Evolutionary conservation across 2,797 vertebrate genomes (phyloP), one percentile per base, ranked within the genome.

Genomic region (Chromis chromis): DNA sequence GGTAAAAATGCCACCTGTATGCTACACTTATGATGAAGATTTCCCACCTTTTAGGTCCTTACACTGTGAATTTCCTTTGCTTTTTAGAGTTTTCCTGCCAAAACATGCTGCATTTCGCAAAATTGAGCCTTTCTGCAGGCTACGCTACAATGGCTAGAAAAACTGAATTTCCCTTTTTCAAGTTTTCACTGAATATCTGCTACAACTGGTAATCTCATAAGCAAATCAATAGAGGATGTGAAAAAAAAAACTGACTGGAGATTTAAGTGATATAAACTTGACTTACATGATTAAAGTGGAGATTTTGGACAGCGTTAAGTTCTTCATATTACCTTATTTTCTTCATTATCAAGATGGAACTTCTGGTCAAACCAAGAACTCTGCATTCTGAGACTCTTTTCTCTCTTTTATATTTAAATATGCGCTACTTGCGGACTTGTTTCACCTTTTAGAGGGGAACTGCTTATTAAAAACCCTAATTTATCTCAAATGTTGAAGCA

Each of bases 401-500:
- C 48, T 57, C 21, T 65, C 62, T 71, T 24, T 52, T 42, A 17
- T 68, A 70, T 75, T 57, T 65, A 28, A 67, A 82, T 64, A 84
- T 59, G 57, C 56, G 70, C 75, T 70, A 76, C 75, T 81, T 27
- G 6, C 69, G 48, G 79, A 67, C 54, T 68, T 72, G 79, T 58
- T 27, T 70, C 49, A 75, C 49, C 70, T 33, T 46, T 82, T 68
- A 82, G 63, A 84, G 72, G 53, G 74, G 36, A 82, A 55, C 57
- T 79, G 57, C 50, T 75, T 68, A 79, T 83, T 88, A 72, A 46
- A 55, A 65, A 78, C 78, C 54, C n/a, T 59, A 83, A 81, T 79
- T 80, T 42, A 83, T 67, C 66, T 70, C 76, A 87, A 86, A 79
- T 84, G 74, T 84, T 92, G 88, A 91, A 91, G 84, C 92, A 93